Conservation (phyloP, 2,113 vertebrate genomes). For the Arenaria interpres region DNA sequence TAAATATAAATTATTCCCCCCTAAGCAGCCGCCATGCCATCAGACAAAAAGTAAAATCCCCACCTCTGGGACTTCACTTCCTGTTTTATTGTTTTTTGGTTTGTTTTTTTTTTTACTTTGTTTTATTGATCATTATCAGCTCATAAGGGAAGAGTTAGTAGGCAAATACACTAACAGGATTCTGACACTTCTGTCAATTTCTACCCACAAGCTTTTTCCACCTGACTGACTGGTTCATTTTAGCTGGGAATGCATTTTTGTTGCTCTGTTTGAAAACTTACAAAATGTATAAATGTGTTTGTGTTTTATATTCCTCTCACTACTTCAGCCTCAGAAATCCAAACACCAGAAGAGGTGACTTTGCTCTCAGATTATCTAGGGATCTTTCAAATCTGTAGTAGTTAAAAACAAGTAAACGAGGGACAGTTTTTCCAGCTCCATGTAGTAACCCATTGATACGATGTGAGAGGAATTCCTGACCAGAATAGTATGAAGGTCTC, state of each 20-base stretch:
- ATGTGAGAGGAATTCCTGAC: background rate
- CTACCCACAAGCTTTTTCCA: background rate
- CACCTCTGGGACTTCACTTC: background rate
- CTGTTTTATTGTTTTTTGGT: too few relatives aligned
- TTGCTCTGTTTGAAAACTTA: background rate
- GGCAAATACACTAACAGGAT: background rate
- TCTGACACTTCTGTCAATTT: background rate
- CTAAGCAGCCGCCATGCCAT: background rate
- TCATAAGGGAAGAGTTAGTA: background rate
- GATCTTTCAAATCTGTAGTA: background rate
- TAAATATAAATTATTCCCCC: background rate
- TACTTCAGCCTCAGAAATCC: background rate
- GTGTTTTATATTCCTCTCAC: background rate
- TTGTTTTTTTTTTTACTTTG: background rate
- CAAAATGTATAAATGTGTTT: background rate
- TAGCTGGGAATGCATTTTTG: background rate
- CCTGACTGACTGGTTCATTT: background rate
- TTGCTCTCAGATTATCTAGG: background rate
- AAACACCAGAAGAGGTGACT: background rate
- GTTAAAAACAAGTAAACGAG: background rate
- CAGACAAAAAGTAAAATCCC: background rate
- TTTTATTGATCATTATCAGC: background rate
- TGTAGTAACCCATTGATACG: background rate
- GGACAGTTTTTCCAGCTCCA: background rate
- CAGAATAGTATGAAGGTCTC: background rate